phyloP scores from a whole-genome alignment of 2,113 vertebrate genomes.

The Sylvietta virens region DNA sequence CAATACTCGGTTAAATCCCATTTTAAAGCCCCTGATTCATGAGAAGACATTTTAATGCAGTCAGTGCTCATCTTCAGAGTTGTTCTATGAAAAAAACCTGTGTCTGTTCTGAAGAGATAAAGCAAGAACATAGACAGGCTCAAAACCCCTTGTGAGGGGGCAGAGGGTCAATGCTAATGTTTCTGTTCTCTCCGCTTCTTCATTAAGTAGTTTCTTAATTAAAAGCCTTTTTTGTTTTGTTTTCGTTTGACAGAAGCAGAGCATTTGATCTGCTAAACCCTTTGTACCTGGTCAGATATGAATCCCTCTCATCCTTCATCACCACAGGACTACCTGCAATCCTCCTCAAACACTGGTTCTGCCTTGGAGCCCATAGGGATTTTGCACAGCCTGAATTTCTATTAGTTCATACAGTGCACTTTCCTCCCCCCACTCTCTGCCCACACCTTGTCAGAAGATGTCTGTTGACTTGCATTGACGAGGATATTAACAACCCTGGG shows the following conservation, averaged over 20 bases:
- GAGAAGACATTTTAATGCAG: slow-evolving; percentile 36
- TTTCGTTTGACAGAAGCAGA: neutral
- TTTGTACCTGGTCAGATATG: neutral
- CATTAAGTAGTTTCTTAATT: slow-evolving; percentile 32
- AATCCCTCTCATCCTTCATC: neutral
- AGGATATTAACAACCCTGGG: neutral
- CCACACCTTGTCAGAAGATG: neutral
- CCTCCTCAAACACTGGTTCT: neutral
- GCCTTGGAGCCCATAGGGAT: neutral
- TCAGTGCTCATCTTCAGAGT: slow-evolving; percentile 4
- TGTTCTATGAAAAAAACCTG: neutral
- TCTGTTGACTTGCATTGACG: neutral
- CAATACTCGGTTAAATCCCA: neutral
- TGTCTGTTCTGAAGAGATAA: slow-evolving; percentile 35
- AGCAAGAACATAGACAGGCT: neutral
- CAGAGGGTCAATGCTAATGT: neutral
- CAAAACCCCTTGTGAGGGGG: neutral
- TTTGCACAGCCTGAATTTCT: neutral
- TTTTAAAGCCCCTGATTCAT: neutral
- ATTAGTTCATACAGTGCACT: neutral
- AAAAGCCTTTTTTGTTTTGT: neutral
- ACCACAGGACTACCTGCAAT: neutral
- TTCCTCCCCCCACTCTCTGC: neutral
- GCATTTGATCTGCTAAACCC: slow-evolving; percentile 9
- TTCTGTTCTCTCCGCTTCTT: neutral